Percentiles rank a stretch among this genome's conserved stretches.
phyloP scores from a whole-genome alignment of 2,888 invertebrate genomes.

The Epirrhoe alternata region DNA sequence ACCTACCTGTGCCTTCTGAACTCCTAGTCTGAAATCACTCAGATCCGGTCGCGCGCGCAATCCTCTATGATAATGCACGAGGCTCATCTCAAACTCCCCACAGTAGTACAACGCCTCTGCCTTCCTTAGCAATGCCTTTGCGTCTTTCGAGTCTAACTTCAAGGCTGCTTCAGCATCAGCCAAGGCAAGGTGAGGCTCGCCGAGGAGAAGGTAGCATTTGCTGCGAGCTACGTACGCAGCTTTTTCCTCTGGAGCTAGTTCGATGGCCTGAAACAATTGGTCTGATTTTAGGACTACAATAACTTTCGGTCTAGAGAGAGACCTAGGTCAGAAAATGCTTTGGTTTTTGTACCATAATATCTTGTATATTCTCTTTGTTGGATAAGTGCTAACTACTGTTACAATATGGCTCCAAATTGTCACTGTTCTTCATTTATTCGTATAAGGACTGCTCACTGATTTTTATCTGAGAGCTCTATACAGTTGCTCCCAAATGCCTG shows the following conservation, averaged over 20 bases:
- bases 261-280: constrained; percentile 89
- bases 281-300: neutral
- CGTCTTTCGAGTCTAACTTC: constrained; percentile 88
- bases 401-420: too few species aligned
- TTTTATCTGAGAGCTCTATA: too few species aligned
- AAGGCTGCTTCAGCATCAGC: constrained; percentile 94
- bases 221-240: constrained; percentile 95
- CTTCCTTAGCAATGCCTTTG: constrained; percentile 90
- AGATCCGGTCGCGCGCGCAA: constrained; percentile 93
- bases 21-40: constrained; percentile 90
- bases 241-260: constrained; percentile 93
- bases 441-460: too few species aligned
- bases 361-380: too few species aligned
- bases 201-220: constrained; percentile 94
- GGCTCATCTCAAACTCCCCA: constrained; percentile 96
- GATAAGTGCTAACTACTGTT: too few species aligned
- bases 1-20: constrained; percentile 93
- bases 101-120: constrained; percentile 96
- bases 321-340: too few species aligned
- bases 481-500: neutral
- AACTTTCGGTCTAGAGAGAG: too few species aligned
- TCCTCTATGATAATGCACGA: constrained; percentile 96
- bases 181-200: constrained; percentile 92
- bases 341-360: too few species aligned
- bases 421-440: too few species aligned